Percentiles rank a stretch among this genome's conserved stretches.
These are phyloP conservation scores for Himalopsyche kuldschensis DNA, from an alignment of 2,888 invertebrate species.

Conservation along the genomic window DNA sequence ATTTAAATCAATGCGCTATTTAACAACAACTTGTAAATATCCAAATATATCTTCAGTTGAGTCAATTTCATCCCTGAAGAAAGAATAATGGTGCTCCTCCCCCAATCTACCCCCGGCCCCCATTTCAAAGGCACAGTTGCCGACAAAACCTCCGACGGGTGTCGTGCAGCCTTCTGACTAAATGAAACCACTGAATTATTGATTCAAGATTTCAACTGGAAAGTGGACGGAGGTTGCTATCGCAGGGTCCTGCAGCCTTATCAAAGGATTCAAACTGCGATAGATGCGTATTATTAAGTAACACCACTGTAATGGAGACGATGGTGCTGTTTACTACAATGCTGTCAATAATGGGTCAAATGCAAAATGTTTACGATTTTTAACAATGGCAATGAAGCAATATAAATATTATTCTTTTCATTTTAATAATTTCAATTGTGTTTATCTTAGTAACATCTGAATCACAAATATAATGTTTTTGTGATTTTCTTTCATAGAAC, in stretches of 20 bases:
- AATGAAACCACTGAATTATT: constrained; percentile 40
- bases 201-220: constrained; percentile 28
- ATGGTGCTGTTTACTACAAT: too few species aligned
- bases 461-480: too few species aligned
- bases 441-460: too few species aligned
- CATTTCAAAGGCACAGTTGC: constrained; percentile 16
- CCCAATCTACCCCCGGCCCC: constrained; percentile 31
- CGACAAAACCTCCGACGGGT: not conserved
- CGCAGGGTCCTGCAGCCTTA: not conserved
- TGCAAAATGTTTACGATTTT: too few species aligned
- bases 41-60: not conserved
- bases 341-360: too few species aligned
- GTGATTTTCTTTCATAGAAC: too few species aligned
- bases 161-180: constrained; percentile 24
- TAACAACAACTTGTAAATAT: too few species aligned
- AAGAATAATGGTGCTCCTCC: constrained; percentile 9
- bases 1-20: too few species aligned
- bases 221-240: not conserved
- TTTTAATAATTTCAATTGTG: too few species aligned
- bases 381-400: too few species aligned
- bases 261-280: not conserved
- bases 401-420: too few species aligned
- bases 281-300: not conserved
- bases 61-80: not conserved
- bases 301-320: not conserved